Percentiles rank a stretch among this genome's conserved stretches.
Conservation (phyloP, 2,113 vertebrate species). For the Galeopterus variegatus region DNA sequence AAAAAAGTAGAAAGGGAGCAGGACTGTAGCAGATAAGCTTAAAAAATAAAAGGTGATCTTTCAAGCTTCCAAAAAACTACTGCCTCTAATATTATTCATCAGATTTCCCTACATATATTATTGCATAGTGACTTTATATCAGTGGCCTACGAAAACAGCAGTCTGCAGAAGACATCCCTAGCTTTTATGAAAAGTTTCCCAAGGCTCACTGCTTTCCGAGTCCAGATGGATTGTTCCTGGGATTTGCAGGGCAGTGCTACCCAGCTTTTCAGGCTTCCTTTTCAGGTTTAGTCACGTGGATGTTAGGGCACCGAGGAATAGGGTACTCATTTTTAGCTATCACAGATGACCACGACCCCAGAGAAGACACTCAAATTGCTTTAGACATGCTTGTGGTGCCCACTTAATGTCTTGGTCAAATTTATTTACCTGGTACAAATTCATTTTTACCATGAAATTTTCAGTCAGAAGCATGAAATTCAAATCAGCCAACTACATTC, state of each 20-base stretch:
- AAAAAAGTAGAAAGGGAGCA: background rate
- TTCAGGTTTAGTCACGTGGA: conserved; percentile 17
- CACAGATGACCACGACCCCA: background rate
- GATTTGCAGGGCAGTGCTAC: background rate
- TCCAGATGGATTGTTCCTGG: too few relatives aligned
- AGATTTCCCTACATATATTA: background rate
- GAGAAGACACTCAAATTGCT: background rate
- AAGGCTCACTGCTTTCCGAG: background rate
- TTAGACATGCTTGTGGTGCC: background rate
- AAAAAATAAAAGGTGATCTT: conserved; percentile 6
- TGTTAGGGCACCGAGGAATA: background rate
- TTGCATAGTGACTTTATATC: background rate
- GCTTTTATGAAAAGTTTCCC: background rate
- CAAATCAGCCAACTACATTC: conserved; percentile 39
- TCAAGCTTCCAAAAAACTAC: background rate
- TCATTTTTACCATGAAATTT: conserved; percentile 61
- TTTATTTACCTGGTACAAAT: conserved; percentile 63
- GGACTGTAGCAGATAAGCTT: background rate
- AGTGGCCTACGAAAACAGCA: background rate
- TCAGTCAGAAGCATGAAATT: conserved; percentile 69
- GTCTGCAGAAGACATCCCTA: background rate
- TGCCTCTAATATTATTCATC: conserved; percentile 27
- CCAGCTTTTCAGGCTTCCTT: background rate
- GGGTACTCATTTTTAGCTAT: background rate
- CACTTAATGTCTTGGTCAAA: conserved; percentile 57